A percentile compares a stretch with the other conserved stretches of the same genome.
These are phyloP conservation scores for Metopia argyrocephala DNA, from an alignment of 2,888 invertebrate species.

Conservation along the genomic window DNA sequence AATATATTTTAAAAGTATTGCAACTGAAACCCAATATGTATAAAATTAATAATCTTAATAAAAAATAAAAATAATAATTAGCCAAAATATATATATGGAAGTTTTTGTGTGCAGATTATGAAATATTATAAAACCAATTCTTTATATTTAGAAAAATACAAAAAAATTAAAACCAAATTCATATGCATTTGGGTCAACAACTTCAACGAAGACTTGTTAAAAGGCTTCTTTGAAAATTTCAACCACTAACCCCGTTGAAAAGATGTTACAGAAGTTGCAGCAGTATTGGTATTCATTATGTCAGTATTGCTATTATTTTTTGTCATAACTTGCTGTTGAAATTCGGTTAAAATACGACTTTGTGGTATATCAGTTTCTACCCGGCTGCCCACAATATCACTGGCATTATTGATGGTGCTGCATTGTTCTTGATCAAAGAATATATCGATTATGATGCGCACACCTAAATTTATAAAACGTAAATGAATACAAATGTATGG, in stretches of 20 bases:
- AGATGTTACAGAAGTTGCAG: background rate
- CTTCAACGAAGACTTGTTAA: background rate
- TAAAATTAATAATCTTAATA: background rate
- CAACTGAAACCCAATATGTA: background rate
- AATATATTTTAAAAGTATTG: too few relatives aligned
- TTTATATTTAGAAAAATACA: conserved; percentile 15
- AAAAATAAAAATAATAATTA: background rate
- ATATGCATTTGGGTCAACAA: background rate
- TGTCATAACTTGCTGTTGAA: conserved; percentile 70
- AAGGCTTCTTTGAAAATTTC: background rate
- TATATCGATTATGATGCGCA: conserved; percentile 76
- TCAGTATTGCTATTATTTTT: background rate
- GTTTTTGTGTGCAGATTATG: background rate
- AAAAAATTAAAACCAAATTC: conserved; percentile 5
- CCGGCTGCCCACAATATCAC: conserved; percentile 74
- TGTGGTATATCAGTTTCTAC: conserved; percentile 77
- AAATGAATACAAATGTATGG: conserved; percentile 23
- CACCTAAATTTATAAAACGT: conserved; percentile 68
- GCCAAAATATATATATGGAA: background rate
- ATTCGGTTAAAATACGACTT: conserved; percentile 75
- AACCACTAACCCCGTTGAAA: background rate
- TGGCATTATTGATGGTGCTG: conserved; percentile 56
- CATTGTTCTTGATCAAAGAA: conserved; percentile 71
- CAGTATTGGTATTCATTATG: background rate
- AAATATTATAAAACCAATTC: conserved; percentile 7